These are phyloP conservation scores for Atta cephalotes DNA, from an alignment of 1,140 invertebrate species.

Conservation along the genomic window DNA sequence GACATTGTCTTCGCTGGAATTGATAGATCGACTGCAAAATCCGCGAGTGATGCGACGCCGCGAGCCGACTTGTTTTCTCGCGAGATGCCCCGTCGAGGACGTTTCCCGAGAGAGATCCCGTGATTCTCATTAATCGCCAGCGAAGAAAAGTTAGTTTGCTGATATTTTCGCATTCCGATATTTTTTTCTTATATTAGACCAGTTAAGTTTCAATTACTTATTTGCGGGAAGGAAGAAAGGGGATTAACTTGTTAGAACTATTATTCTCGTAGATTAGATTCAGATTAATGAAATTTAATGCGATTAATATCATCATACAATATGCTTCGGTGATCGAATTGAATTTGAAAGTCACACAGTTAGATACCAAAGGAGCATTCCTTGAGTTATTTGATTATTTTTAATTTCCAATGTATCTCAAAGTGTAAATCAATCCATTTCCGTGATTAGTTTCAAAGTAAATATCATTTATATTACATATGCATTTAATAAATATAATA, in stretches of 20 bases:
- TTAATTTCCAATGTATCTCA: too few species aligned
- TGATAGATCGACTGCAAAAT: conserved; percentile 67
- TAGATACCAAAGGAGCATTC: too few species aligned
- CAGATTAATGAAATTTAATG: not conserved
- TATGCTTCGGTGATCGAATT: too few species aligned
- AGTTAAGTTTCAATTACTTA: not conserved
- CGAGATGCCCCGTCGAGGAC: conserved; percentile 9
- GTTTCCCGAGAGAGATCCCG: not conserved
- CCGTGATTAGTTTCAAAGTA: too few species aligned
- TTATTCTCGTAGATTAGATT: not conserved
- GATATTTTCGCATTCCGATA: not conserved
- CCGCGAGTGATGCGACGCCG: not conserved
- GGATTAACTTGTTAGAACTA: not conserved
- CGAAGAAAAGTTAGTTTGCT: not conserved
- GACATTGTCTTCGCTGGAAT: conserved; percentile 53
- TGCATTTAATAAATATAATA: too few species aligned
- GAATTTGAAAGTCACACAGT: too few species aligned
- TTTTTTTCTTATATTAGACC: not conserved
- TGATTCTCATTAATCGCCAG: conserved; percentile 19
- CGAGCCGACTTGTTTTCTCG: conserved; percentile 36
- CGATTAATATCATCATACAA: too few species aligned
- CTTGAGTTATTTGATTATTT: too few species aligned
- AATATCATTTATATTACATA: too few species aligned
- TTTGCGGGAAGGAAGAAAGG: not conserved
- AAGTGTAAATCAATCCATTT: too few species aligned